Evolutionary conservation across 2,888 invertebrate genomes (phyloP).

Genomic region (Lepidochitona cinerea): DNA sequence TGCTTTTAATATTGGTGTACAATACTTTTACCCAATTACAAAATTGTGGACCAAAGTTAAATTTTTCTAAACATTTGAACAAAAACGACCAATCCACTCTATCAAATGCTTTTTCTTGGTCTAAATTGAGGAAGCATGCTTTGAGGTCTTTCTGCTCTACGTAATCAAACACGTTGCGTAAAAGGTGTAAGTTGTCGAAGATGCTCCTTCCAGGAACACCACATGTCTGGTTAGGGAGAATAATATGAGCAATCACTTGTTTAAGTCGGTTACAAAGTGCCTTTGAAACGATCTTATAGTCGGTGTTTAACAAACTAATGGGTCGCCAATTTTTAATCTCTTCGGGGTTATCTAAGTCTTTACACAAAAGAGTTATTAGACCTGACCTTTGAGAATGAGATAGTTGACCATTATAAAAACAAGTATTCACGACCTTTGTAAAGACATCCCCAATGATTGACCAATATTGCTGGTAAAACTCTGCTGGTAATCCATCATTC

Average conservation of each 20-base stretch:
- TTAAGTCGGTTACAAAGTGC: conserved; percentile 26
- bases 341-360: conserved; percentile 24
- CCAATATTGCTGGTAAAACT: conserved; percentile 27
- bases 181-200: no score
- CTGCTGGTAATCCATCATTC: conserved; percentile 31
- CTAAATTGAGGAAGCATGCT: conserved; percentile 30
- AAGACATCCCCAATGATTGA: conserved; percentile 17
- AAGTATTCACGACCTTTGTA: conserved; percentile 9
- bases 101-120: conserved; percentile 44
- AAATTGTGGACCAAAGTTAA: conserved; percentile 34
- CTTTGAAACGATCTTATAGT: conserved; percentile 38
- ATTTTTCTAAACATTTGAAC: conserved; percentile 26
- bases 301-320: conserved; percentile 35
- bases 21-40: conserved; percentile 34
- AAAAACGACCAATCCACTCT: conserved; percentile 34
- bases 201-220: no score
- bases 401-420: conserved; percentile 15
- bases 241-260: conserved; percentile 22
- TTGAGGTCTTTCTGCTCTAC: conserved; percentile 28
- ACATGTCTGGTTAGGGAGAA: conserved; percentile 35
- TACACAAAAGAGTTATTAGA: conserved; percentile 31
- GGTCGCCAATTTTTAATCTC: conserved; percentile 36
- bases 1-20: no score
- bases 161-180: conserved; percentile 33
- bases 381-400: conserved; percentile 15